phyloP scores from a whole-genome alignment of 2,888 invertebrate species.

The Caenorhabditis angaria region DNA sequence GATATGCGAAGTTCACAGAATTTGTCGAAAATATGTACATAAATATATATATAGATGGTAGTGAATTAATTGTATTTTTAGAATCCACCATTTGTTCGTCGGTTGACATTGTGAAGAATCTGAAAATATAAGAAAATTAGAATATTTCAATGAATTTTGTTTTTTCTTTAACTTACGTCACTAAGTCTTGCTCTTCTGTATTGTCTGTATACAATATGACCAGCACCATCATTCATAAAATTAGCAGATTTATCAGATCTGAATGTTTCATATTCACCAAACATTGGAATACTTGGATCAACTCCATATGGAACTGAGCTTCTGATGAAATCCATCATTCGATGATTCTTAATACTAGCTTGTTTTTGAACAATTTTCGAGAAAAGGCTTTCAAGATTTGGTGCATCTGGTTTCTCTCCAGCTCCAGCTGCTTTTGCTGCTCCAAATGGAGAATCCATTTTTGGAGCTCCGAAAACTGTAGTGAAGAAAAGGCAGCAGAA shows the following conservation, averaged over 20 bases:
- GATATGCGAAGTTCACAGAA: too few relatives aligned
- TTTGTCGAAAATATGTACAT: background rate
- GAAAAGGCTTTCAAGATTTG: slow-evolving; percentile 41
- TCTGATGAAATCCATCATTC: slow-evolving; percentile 49
- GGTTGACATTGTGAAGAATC: slow-evolving; percentile 40
- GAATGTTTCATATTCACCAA: slow-evolving; percentile 55
- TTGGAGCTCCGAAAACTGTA: slow-evolving; percentile 17
- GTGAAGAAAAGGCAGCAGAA: background rate
- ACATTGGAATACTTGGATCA: slow-evolving; percentile 45
- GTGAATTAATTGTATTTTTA: slow-evolving; percentile 5
- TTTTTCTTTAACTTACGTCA: slow-evolving; percentile 47
- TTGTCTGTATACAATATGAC: slow-evolving; percentile 51
- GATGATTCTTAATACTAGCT: slow-evolving; percentile 39
- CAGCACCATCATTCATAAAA: slow-evolving; percentile 50
- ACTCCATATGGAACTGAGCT: slow-evolving; percentile 50
- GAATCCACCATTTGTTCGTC: slow-evolving; percentile 29
- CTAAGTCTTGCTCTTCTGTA: slow-evolving; percentile 49
- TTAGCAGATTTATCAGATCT: slow-evolving; percentile 55
- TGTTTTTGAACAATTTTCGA: slow-evolving; percentile 47
- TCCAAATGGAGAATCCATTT: slow-evolving; percentile 30
- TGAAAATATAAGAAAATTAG: slow-evolving; percentile 18
- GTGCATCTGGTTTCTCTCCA: slow-evolving; percentile 14
- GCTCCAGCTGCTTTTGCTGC: background rate
- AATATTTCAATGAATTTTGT: background rate
- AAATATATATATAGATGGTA: background rate